Conservation (phyloP, 2,797 vertebrate genomes). For the Chelidonichthys spinosus region DNA sequence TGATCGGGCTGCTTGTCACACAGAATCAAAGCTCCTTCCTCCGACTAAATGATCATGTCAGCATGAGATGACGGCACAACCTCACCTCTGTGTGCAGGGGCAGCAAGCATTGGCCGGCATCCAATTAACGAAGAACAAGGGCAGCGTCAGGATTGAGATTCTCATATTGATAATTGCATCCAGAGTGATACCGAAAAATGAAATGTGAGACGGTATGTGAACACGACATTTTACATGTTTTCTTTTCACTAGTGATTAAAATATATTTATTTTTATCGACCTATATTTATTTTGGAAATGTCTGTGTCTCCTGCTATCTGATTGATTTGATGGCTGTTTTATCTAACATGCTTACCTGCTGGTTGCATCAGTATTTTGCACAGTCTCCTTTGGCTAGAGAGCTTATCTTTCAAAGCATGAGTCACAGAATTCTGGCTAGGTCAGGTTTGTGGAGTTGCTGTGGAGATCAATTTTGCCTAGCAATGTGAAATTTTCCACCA, state of each 20-base stretch:
- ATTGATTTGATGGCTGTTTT: constrained; percentile 17
- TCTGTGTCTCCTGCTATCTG: constrained; percentile 1
- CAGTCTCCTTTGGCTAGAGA: constrained; percentile 11
- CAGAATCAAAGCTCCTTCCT: constrained; percentile 54
- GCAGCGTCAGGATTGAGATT: not conserved
- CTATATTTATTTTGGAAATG: constrained; percentile 3
- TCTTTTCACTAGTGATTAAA: not conserved
- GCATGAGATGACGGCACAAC: constrained; percentile 41
- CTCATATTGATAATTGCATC: not conserved
- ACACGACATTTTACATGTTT: not conserved
- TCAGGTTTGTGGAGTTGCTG: constrained; percentile 27
- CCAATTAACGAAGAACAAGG: not conserved
- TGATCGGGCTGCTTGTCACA: constrained; percentile 61
- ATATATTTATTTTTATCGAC: too few relatives aligned
- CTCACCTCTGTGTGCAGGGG: constrained; percentile 28
- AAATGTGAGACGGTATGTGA: not conserved
- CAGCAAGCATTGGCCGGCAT: constrained; percentile 5
- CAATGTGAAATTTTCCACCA: constrained; percentile 25
- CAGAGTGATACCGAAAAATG: not conserved
- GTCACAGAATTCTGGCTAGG: constrained; percentile 28
- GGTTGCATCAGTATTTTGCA: constrained; percentile 57
- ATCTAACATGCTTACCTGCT: constrained; percentile 40
- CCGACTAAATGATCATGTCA: constrained; percentile 56
- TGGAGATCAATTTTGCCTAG: constrained; percentile 14
- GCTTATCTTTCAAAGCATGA: constrained; percentile 39